Evolutionary conservation across 2,888 invertebrate genomes (phyloP).

Genomic region (Pycnomerus fuliginosus): DNA sequence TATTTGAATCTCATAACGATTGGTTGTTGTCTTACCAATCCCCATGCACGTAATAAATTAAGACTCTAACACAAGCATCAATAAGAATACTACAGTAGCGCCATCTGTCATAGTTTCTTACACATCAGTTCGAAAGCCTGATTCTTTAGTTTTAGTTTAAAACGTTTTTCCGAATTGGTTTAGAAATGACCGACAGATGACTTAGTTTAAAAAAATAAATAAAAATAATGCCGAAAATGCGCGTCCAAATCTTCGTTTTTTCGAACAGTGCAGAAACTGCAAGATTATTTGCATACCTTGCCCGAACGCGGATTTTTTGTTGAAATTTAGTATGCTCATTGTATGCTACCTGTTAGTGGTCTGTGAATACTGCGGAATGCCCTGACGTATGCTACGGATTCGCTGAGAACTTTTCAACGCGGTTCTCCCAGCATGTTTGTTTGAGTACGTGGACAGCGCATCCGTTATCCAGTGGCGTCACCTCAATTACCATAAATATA

Average conservation of each 20-base stretch:
- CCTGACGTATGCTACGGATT: constrained; percentile 40
- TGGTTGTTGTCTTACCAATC: too few species aligned
- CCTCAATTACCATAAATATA: not conserved
- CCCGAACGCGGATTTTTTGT: constrained; percentile 30
- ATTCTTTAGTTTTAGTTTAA: too few species aligned
- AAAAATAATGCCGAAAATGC: too few species aligned
- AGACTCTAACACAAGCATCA: too few species aligned
- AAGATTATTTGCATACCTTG: constrained; percentile 21
- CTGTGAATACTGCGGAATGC: constrained; percentile 35
- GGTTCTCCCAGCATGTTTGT: constrained; percentile 42
- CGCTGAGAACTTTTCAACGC: constrained; percentile 38
- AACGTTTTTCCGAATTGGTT: too few species aligned
- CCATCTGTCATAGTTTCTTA: too few species aligned
- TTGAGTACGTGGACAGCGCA: constrained; percentile 40
- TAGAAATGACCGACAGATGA: not conserved
- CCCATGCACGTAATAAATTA: too few species aligned
- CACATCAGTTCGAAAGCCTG: too few species aligned
- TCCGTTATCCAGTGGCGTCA: constrained; percentile 34
- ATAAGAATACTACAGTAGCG: too few species aligned
- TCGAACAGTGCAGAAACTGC: too few species aligned
- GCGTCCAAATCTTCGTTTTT: too few species aligned
- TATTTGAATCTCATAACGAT: too few species aligned
- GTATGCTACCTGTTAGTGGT: constrained; percentile 35
- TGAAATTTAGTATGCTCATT: constrained; percentile 35
- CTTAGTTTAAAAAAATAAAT: constrained; percentile 2